Evolutionary conservation across 2,888 invertebrate genomes (phyloP), one percentile per base, ranked within the genome.

Genomic region (Girardia tigrina): DNA sequence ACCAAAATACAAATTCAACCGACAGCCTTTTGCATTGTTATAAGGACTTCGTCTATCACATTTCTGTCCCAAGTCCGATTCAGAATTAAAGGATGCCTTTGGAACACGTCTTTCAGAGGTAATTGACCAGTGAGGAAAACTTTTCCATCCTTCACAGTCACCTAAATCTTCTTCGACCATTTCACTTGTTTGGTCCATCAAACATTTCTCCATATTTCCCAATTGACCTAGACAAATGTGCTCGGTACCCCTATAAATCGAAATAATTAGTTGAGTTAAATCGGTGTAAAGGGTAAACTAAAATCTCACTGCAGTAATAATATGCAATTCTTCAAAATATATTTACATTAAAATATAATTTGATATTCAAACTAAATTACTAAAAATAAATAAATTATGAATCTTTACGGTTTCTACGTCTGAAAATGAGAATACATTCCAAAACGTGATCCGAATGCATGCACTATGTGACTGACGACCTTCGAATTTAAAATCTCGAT

Each of bases 101-200:
- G 4, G 56, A 56, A 12, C 4, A 12, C 23, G n/a, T 56, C 2
- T 12, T n/a, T 12, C 56, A 56, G 56, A 12, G n/a, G 4, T 4
- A n/a, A 56, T 56, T 2, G 56, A 4, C 56, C 56, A 56, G 23
- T 56, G 4, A 16, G 56, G 56, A 4, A 56, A n/a, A 16, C 56
- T 56, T 56, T 56, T 56, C 56, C 56, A 56, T 56, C 56, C 56
- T 56, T 56, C 56, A 56, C 56, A 56, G n/a, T 56, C 56, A 12
- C 56, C 56, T 20, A 56, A 20, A 16, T 56, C 56, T 56, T 56
- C 56, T 56, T 56, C 56, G 23, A 56, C 23, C 56, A 56, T 56
- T 20, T 56, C 56, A 8, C 20, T 56, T 6, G 56, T 56, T 4
- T 56, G 20, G n/a, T 56, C 23, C n/a, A 56, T 20, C 23, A 56